Percentiles rank a stretch among this genome's conserved stretches.
These are phyloP conservation scores for Athalia rosae DNA, from an alignment of 2,888 invertebrate genomes.

Conservation along the genomic window DNA sequence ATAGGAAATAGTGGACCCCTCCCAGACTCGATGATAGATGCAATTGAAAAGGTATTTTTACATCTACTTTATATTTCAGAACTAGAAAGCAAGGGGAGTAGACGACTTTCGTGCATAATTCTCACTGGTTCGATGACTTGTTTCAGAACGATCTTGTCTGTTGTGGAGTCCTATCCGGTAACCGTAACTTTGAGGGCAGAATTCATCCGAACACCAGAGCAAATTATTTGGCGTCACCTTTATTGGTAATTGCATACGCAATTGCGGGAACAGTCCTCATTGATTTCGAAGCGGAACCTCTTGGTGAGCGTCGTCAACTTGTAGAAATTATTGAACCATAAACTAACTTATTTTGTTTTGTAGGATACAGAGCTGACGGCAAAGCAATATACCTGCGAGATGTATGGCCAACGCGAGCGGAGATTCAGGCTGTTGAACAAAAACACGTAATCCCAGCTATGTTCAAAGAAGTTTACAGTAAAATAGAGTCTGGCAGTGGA, in stretches of 20 bases:
- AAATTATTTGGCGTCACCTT: conserved; percentile 98
- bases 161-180: conserved; percentile 97
- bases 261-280: conserved; percentile 96
- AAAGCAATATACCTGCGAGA: conserved; percentile 89
- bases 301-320: conserved; percentile 76
- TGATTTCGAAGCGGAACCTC: conserved; percentile 93
- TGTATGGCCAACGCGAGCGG: conserved; percentile 95
- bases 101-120: neutral
- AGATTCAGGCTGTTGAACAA: conserved; percentile 93
- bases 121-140: conserved; percentile 35
- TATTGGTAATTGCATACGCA: conserved; percentile 97
- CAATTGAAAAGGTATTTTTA: conserved; percentile 86
- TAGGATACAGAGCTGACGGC: conserved; percentile 82
- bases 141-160: conserved; percentile 92
- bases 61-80: neutral
- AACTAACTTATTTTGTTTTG: conserved; percentile 18
- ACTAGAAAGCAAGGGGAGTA: neutral
- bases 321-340: conserved; percentile 1
- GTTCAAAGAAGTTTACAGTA: conserved; percentile 93
- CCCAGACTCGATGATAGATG: conserved; percentile 91
- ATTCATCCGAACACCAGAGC: conserved; percentile 98
- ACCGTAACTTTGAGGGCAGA: conserved; percentile 98
- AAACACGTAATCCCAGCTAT: conserved; percentile 95
- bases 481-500: conserved; percentile 88
- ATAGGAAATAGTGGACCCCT: conserved; percentile 99